Percentiles rank a stretch among this genome's conserved stretches.
phyloP scores from a whole-genome alignment of 2,888 invertebrate species.

The Ophioninae sp. region DNA sequence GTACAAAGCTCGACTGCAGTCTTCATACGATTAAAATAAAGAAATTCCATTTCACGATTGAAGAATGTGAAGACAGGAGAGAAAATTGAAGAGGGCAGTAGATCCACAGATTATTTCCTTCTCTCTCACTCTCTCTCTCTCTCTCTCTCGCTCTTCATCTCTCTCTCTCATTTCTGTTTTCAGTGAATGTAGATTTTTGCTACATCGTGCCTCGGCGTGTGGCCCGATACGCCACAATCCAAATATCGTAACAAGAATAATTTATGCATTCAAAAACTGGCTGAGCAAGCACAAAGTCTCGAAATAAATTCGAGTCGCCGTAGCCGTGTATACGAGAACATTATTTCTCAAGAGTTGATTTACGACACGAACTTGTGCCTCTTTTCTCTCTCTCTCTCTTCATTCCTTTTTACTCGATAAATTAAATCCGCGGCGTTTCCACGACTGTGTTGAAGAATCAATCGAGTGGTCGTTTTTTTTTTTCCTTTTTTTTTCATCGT shows the following conservation, averaged over 20 bases:
- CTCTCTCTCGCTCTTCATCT: slow-evolving; percentile 10
- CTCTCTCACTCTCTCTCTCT: not conserved
- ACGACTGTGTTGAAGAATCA: slow-evolving; percentile 57
- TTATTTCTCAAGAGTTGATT: slow-evolving; percentile 54
- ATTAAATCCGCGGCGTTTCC: slow-evolving; percentile 51
- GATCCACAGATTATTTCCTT: slow-evolving; percentile 25
- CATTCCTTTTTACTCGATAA: slow-evolving; percentile 53
- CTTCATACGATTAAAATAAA: slow-evolving; percentile 65
- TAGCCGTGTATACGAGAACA: slow-evolving; percentile 59
- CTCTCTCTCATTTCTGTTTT: not conserved
- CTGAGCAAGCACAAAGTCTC: slow-evolving; percentile 65
- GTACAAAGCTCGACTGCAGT: slow-evolving; percentile 80
- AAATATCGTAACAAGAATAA: slow-evolving; percentile 62
- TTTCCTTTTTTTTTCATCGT: slow-evolving; percentile 22
- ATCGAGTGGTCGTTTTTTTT: slow-evolving; percentile 36
- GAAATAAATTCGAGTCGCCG: slow-evolving; percentile 65
- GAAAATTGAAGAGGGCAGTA: slow-evolving; percentile 38
- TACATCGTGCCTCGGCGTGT: slow-evolving; percentile 49
- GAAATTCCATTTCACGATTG: slow-evolving; percentile 49
- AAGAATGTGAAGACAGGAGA: slow-evolving; percentile 20
- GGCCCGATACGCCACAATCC: slow-evolving; percentile 54
- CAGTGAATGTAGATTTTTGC: slow-evolving; percentile 35
- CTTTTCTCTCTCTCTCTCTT: slow-evolving; percentile 35
- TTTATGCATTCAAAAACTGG: slow-evolving; percentile 59
- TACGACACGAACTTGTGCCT: slow-evolving; percentile 49